phyloP scores from a whole-genome alignment of 2,113 vertebrate genomes.

The Nothoprocta perdicaria region DNA sequence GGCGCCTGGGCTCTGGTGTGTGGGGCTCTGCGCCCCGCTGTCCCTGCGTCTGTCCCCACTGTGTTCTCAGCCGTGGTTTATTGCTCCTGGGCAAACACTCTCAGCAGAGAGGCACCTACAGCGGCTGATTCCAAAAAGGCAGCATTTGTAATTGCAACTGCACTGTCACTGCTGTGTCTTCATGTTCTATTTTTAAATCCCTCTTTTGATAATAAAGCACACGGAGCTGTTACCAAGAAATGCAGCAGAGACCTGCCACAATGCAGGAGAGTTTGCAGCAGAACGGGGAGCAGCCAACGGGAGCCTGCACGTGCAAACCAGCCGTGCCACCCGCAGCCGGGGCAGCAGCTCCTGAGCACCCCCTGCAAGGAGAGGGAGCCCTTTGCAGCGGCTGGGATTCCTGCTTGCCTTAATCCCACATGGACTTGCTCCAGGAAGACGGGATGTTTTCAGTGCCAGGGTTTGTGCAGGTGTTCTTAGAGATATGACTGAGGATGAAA shows the following conservation, averaged over 20 bases:
- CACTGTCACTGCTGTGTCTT: neutral
- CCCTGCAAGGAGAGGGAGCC: neutral
- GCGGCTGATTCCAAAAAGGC: neutral
- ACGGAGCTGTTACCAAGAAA: neutral
- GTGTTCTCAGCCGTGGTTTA: neutral
- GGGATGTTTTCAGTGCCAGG: neutral
- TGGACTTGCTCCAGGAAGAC: neutral
- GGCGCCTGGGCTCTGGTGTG: neutral
- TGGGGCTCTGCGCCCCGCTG: neutral
- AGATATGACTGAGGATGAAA: neutral
- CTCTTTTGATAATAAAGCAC: neutral
- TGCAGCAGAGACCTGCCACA: neutral
- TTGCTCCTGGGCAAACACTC: neutral
- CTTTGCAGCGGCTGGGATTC: neutral
- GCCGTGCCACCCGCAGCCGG: neutral
- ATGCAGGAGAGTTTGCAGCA: neutral
- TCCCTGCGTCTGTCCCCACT: neutral
- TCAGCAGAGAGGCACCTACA: neutral
- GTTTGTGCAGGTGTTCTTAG: neutral
- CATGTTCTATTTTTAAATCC: slow-evolving; percentile 23
- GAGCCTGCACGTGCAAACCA: neutral
- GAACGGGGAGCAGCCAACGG: neutral
- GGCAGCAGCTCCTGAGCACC: neutral
- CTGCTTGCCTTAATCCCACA: neutral
- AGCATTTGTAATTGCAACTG: neutral